Conservation (phyloP, 2,113 vertebrate species). For the Trinectes maculatus region DNA sequence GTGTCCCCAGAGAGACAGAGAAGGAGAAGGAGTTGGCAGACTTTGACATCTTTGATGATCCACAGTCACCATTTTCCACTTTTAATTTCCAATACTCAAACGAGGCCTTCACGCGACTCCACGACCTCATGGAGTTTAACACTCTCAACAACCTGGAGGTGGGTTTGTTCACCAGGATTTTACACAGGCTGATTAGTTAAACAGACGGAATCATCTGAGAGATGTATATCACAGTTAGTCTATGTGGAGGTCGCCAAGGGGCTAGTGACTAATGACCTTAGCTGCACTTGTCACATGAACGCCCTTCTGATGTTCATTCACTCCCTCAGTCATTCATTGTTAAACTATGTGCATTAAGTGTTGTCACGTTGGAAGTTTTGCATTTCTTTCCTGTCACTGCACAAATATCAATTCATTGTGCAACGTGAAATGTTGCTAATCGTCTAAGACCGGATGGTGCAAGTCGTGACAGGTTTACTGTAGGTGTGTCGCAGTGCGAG, state of each 20-base stretch:
- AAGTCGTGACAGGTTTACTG: slow-evolving; percentile 11
- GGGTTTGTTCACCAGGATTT: slow-evolving; percentile 41
- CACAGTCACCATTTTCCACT: slow-evolving; percentile 92
- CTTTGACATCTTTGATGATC: slow-evolving; percentile 98
- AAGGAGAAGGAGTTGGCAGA: slow-evolving; percentile 92
- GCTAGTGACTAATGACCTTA: slow-evolving; percentile 11
- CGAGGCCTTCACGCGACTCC: slow-evolving; percentile 90
- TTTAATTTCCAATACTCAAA: slow-evolving; percentile 98
- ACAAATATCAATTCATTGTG: slow-evolving; percentile 36
- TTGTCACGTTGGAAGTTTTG: slow-evolving; percentile 22
- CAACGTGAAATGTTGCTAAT: slow-evolving; percentile 47
- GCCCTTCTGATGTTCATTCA: background rate
- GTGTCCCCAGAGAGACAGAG: slow-evolving; percentile 88
- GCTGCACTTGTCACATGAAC: background rate
- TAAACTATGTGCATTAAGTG: background rate
- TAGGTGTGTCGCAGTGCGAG: slow-evolving; percentile 34
- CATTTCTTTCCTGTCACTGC: slow-evolving; percentile 15
- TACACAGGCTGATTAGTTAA: background rate
- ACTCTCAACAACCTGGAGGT: slow-evolving; percentile 97
- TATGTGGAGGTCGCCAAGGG: background rate
- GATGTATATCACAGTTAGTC: background rate
- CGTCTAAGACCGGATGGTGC: background rate
- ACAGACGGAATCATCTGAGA: background rate
- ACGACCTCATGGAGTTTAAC: slow-evolving; percentile 98
- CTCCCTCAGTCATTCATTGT: background rate